These are phyloP conservation scores for Cichladusa arquata DNA, from an alignment of 2,113 vertebrate species.

Conservation along the genomic window DNA sequence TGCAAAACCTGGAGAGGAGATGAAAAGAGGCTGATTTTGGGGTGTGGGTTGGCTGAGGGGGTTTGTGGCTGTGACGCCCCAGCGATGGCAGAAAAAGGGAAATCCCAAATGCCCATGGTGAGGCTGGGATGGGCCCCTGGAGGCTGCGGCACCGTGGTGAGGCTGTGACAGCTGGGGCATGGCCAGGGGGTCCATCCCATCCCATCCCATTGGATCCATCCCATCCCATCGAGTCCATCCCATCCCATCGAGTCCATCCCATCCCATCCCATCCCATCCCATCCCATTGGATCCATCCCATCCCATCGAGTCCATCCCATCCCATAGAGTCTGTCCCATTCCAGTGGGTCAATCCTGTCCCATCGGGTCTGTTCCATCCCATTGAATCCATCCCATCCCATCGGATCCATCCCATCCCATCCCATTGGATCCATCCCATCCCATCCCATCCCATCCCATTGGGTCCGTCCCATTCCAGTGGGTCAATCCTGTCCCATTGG, in stretches of 20 bases:
- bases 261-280: neutral
- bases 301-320: no score
- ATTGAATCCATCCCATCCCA: no score
- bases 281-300: no score
- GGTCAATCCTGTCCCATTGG: no score
- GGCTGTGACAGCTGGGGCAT: rapidly evolving
- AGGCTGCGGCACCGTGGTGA: rapidly evolving
- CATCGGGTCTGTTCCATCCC: neutral
- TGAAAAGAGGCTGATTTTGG: neutral
- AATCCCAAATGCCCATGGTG: rapidly evolving
- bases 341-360: no score
- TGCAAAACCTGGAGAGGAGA: rapidly evolving
- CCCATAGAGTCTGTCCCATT: no score
- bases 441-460: no score
- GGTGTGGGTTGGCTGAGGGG: rapidly evolving
- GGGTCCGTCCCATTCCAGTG: no score
- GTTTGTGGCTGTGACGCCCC: rapidly evolving
- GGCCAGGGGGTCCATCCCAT: rapidly evolving
- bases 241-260: neutral
- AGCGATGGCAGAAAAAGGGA: rapidly evolving
- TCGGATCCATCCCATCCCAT: no score
- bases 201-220: neutral
- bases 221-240: no score
- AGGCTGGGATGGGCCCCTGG: neutral
- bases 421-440: no score